Evolutionary conservation across 37 sponge, comb jelly and placozoan genomes (phyloP), one percentile per base, ranked within the genome.

Genomic region (Mnemiopsis leidyi): DNA sequence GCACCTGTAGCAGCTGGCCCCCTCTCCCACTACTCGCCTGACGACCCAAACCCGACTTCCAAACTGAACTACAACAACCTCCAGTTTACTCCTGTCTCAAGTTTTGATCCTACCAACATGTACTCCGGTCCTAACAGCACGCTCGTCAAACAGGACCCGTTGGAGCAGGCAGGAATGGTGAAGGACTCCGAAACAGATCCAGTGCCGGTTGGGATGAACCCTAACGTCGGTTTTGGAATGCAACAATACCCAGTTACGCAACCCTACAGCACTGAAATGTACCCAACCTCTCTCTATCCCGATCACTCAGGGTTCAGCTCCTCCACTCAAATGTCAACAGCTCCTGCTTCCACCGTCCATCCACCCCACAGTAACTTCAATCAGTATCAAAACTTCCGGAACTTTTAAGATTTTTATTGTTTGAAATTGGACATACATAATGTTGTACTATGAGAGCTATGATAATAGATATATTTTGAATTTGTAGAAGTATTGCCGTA

Each of bases 321-420:
- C 2, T 9, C 90, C 30, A 38, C 39, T 18, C 16, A 35, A 13
- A 23, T 37, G 20, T n/a, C 32, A 16, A 38, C 35, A 85, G 38
- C 90, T 40, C 61, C 90, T 3, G 36, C 5, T 2, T 2, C 61
- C 2, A 1, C 90, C 24, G 90, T 28, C 29, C 61, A 40, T 40
- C 90, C 90, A 23, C 25, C 90, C 24, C 9, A 38, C 61, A 85
- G 23, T n/a, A 32, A 32, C 48, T 32, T 20, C 30, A 85, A 85
- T 39, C 90, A 85, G 90, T 85, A 40, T 33, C 90, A 85, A n/a
- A 85, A 85, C 61, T 85, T 40, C 25, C 90, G 90, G 61, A 85
- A 38, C 40, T 85, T 85, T 85, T 85, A 33, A 85, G 90, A 40
- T 85, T 85, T 85, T 85, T 85, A 85, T 85, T 34, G 79, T 77